Evolutionary conservation across 2,888 invertebrate species (phyloP).

Genomic region (Agonopterix heracliana): DNA sequence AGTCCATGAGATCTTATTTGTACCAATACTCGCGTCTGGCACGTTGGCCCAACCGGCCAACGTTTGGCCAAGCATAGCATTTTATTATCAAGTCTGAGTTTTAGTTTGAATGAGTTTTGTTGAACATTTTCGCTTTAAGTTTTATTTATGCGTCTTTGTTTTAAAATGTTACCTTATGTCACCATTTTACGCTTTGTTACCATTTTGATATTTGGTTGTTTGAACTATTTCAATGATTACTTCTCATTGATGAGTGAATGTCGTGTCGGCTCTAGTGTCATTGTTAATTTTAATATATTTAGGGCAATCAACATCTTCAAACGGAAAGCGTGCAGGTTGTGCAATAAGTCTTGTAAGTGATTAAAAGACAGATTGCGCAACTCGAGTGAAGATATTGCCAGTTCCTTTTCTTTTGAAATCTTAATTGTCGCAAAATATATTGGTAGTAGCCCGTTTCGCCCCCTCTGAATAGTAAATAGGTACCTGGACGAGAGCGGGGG

Average conservation of each 20-base stretch:
- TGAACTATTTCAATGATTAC: slow-evolving; percentile 18
- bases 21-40: not conserved
- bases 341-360: slow-evolving; percentile 37
- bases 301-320: slow-evolving; percentile 5
- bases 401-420: slow-evolving; percentile 62
- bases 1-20: not conserved
- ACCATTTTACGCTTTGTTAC: slow-evolving; percentile 60
- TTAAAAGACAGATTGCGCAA: slow-evolving; percentile 38
- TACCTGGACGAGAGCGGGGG: slow-evolving; percentile 38
- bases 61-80: slow-evolving; percentile 50
- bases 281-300: slow-evolving; percentile 24
- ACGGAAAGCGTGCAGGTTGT: slow-evolving; percentile 17
- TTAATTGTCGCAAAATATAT: slow-evolving; percentile 73
- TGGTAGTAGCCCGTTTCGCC: slow-evolving; percentile 61
- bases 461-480: slow-evolving; percentile 71
- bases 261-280: slow-evolving; percentile 24
- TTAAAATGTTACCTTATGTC: slow-evolving; percentile 50
- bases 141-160: slow-evolving; percentile 48
- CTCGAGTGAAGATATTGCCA: slow-evolving; percentile 36
- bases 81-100: slow-evolving; percentile 52
- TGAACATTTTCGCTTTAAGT: slow-evolving; percentile 38
- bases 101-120: slow-evolving; percentile 42
- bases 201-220: slow-evolving; percentile 47
- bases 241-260: not conserved
- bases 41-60: slow-evolving; percentile 40